These are phyloP conservation scores for Octodonta nipae DNA, from an alignment of 2,888 invertebrate species.

Conservation along the genomic window DNA sequence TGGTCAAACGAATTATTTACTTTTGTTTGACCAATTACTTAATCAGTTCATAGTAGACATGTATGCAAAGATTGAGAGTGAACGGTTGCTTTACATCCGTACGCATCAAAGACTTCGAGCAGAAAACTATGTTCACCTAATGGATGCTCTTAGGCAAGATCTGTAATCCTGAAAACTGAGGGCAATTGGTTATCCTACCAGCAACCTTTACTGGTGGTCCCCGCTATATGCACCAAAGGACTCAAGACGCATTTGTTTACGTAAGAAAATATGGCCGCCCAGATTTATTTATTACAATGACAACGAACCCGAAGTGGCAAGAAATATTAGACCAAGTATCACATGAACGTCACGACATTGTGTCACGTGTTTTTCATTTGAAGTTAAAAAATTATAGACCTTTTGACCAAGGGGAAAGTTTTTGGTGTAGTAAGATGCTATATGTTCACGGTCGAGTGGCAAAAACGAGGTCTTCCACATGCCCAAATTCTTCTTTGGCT, in stretches of 20 bases:
- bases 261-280: neutral
- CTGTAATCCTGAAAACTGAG: neutral
- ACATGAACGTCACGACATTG: neutral
- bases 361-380: neutral
- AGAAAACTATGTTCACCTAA: neutral
- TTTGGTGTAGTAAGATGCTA: neutral
- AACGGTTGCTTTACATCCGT: too few species aligned
- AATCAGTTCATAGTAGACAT: too few species aligned
- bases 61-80: too few species aligned
- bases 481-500: too few species aligned
- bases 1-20: too few species aligned
- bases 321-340: neutral
- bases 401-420: neutral
- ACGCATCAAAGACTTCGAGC: neutral
- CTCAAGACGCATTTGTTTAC: neutral
- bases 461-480: too few species aligned
- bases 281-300: neutral
- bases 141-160: neutral
- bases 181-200: neutral
- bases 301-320: neutral
- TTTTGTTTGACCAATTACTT: too few species aligned
- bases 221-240: neutral
- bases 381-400: neutral
- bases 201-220: neutral
- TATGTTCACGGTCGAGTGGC: neutral